These are phyloP conservation scores for Cheirogaleus medius DNA, from an alignment of 2,113 vertebrate species.

Conservation along the genomic window DNA sequence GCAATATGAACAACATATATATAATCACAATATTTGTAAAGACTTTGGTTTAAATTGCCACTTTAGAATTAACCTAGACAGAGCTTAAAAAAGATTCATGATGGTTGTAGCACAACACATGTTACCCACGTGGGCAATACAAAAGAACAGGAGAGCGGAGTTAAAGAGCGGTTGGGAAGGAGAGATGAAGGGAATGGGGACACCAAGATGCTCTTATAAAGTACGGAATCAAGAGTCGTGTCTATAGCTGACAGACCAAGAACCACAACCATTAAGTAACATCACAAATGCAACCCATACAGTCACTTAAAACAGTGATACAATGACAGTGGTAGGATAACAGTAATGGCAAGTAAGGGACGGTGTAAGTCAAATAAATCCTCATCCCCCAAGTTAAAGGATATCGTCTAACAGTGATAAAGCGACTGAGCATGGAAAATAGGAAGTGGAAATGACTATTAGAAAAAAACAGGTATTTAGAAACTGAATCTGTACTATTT, in stretches of 20 bases:
- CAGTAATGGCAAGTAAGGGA: neutral
- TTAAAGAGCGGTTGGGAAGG: neutral
- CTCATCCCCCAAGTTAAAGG: neutral
- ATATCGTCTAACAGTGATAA: neutral
- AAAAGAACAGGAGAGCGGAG: neutral
- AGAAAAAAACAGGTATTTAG: neutral
- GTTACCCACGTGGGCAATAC: neutral
- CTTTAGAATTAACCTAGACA: neutral
- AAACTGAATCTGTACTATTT: neutral
- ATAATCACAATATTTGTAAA: neutral
- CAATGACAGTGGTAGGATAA: too few species aligned
- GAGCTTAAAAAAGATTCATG: neutral
- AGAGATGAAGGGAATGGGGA: neutral
- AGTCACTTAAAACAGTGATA: neutral
- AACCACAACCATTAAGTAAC: neutral
- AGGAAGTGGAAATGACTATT: neutral
- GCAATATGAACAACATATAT: neutral
- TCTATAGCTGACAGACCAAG: neutral
- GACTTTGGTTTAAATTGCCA: neutral
- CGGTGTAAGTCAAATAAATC: neutral
- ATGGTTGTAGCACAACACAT: neutral
- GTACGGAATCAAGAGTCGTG: neutral
- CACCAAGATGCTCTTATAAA: neutral
- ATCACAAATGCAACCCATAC: neutral
- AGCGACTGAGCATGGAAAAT: neutral